Percentiles rank a stretch among this genome's conserved stretches.
These are phyloP conservation scores for Phalacrocorax carbo DNA, from an alignment of 2,113 vertebrate species.

Conservation along the genomic window DNA sequence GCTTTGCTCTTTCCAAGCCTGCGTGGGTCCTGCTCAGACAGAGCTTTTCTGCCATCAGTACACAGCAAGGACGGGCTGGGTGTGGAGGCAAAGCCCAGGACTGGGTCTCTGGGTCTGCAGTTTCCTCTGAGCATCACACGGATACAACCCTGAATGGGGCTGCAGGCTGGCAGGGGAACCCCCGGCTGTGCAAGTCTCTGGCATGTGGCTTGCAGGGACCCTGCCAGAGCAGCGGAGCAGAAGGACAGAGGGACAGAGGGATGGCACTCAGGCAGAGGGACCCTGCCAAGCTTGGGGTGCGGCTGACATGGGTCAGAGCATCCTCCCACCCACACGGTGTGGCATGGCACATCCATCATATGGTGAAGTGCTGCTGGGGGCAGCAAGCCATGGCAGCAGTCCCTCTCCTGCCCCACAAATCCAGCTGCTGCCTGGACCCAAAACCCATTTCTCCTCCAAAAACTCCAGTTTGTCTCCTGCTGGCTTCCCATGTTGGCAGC, in stretches of 20 bases:
- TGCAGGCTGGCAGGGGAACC: background rate
- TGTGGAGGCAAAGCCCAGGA: accelerated
- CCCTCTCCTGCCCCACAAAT: background rate
- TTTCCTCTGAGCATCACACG: background rate
- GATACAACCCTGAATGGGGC: background rate
- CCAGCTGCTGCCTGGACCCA: background rate
- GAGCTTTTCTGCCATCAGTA: accelerated
- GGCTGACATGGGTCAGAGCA: background rate
- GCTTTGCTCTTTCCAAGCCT: background rate
- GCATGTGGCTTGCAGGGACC: background rate
- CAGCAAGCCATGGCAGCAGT: background rate
- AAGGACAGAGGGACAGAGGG: background rate
- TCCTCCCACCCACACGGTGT: accelerated
- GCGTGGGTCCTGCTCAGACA: background rate
- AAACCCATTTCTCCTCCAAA: background rate
- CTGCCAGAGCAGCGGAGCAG: background rate
- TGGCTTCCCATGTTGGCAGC: background rate
- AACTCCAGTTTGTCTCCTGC: background rate
- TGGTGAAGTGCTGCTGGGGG: background rate
- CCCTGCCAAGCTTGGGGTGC: background rate
- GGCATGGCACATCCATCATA: accelerated
- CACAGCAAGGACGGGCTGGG: background rate
- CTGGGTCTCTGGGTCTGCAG: accelerated
- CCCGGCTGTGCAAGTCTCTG: accelerated
- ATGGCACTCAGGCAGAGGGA: background rate